Evolutionary conservation across 1,140 invertebrate genomes (phyloP).

Genomic region (Drosophila bifasciata): DNA sequence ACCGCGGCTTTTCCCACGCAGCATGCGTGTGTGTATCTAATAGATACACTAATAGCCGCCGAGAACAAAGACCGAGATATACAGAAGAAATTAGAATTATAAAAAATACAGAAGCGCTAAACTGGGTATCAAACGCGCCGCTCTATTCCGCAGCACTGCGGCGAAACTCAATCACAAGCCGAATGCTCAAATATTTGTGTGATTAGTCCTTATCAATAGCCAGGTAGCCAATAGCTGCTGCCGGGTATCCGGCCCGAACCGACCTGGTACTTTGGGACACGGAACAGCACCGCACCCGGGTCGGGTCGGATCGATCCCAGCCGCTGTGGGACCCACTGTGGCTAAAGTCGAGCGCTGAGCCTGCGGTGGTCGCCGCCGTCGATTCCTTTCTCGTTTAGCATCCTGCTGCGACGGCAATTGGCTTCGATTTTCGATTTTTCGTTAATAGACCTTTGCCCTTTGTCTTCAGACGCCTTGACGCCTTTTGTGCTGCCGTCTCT

Average conservation of each 20-base stretch:
- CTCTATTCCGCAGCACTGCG: slow-evolving; percentile 52
- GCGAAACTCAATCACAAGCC: slow-evolving; percentile 71
- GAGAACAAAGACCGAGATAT: slow-evolving; percentile 56
- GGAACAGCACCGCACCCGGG: slow-evolving; percentile 31
- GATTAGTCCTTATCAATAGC: slow-evolving; percentile 81
- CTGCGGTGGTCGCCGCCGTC: slow-evolving; percentile 35
- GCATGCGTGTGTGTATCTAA: slow-evolving; percentile 59
- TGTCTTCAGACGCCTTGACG: slow-evolving; percentile 78
- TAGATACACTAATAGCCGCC: slow-evolving; percentile 77
- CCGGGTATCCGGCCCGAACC: neutral
- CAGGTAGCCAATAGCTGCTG: slow-evolving; percentile 51
- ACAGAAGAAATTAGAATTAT: slow-evolving; percentile 72
- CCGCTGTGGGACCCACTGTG: slow-evolving; percentile 61
- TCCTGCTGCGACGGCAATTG: slow-evolving; percentile 78
- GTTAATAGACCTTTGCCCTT: slow-evolving; percentile 66
- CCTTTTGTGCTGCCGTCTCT: slow-evolving; percentile 52
- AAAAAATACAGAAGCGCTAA: slow-evolving; percentile 62
- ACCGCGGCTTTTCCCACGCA: slow-evolving; percentile 74
- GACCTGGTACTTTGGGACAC: neutral
- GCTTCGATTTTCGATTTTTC: slow-evolving; percentile 68
- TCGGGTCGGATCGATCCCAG: neutral
- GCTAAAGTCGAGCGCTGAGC: slow-evolving; percentile 70
- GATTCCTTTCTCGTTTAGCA: slow-evolving; percentile 79
- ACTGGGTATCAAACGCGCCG: slow-evolving; percentile 69
- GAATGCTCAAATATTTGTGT: slow-evolving; percentile 82